A percentile compares a stretch with the other conserved stretches of the same genome.
These are phyloP conservation scores for Poecilia wingei DNA, from an alignment of 2,797 vertebrate species.

Conservation along the genomic window DNA sequence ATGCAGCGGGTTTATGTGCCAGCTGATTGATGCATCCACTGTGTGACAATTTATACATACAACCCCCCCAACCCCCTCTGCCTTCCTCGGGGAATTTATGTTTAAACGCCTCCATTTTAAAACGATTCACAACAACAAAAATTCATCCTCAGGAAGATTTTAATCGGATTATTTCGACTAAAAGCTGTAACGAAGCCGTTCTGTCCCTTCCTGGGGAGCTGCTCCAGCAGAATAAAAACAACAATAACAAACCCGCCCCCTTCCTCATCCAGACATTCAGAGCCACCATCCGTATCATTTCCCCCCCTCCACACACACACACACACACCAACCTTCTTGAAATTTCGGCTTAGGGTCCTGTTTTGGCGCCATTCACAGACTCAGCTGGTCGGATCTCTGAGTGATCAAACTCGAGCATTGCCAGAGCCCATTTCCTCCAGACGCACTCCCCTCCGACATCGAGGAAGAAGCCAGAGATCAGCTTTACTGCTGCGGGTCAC, in stretches of 20 bases:
- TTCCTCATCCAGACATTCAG: conserved; percentile 32
- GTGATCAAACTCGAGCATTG: conserved; percentile 84
- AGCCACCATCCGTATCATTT: not conserved
- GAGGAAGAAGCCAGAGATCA: conserved; percentile 50
- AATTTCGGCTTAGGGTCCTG: conserved; percentile 99
- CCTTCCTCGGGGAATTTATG: not conserved
- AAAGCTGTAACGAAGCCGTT: accelerated
- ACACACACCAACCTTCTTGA: conserved; percentile 87
- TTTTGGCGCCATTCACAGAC: conserved; percentile 99
- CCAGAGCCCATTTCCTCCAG: conserved; percentile 82
- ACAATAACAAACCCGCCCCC: conserved; percentile 74
- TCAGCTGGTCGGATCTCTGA: conserved; percentile 83
- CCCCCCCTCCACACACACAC: no score
- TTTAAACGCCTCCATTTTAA: not conserved
- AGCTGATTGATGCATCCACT: not conserved
- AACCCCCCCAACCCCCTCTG: no score
- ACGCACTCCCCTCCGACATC: conserved; percentile 70
- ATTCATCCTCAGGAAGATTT: not conserved
- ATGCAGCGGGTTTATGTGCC: not conserved
- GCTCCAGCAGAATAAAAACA: conserved; percentile 9
- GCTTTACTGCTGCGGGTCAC: conserved; percentile 58
- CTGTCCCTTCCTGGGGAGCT: conserved; percentile 5
- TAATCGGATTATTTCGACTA: not conserved
- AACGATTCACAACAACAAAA: not conserved
- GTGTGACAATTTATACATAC: conserved; percentile 12